These are phyloP conservation scores for Sabatieria punctata DNA, from an alignment of 2,888 invertebrate genomes.

Conservation along the genomic window DNA sequence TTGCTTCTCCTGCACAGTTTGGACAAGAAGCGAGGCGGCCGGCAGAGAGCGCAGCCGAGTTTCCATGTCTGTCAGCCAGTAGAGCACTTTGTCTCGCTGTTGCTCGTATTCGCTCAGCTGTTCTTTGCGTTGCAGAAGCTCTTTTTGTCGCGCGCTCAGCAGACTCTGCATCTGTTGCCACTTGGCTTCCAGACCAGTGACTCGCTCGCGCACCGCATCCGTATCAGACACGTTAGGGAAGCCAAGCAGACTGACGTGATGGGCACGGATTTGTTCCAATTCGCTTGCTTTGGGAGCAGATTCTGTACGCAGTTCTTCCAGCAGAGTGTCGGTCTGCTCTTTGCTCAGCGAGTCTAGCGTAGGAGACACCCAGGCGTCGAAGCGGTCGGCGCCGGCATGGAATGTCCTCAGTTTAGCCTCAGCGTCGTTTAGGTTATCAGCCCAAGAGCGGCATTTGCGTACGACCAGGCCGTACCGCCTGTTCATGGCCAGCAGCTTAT, in stretches of 20 bases:
- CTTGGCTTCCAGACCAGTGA: slow-evolving; percentile 53
- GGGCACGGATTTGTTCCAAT: background rate
- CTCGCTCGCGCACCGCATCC: background rate
- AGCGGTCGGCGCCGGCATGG: background rate
- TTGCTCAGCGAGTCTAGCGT: background rate
- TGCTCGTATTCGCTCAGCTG: slow-evolving; percentile 69
- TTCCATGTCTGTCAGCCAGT: slow-evolving; percentile 70
- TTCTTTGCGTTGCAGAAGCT: slow-evolving; percentile 64
- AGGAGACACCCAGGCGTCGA: background rate
- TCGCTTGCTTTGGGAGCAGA: no score
- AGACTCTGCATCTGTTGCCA: slow-evolving; percentile 70
- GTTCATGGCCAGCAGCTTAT: background rate
- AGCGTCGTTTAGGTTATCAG: background rate
- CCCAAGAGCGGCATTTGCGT: background rate
- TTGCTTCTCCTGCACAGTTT: slow-evolving; percentile 64
- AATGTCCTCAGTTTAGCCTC: background rate
- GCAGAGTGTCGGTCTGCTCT: background rate
- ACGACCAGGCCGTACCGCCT: background rate
- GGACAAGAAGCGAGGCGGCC: slow-evolving; percentile 67
- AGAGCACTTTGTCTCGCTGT: slow-evolving; percentile 58
- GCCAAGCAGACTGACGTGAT: background rate
- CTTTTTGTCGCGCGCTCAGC: slow-evolving; percentile 63
- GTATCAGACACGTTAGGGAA: background rate
- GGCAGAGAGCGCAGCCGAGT: slow-evolving; percentile 54
- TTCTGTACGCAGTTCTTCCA: background rate